phyloP scores from a whole-genome alignment of 2,113 vertebrate species.

The Deroptyus accipitrinus region DNA sequence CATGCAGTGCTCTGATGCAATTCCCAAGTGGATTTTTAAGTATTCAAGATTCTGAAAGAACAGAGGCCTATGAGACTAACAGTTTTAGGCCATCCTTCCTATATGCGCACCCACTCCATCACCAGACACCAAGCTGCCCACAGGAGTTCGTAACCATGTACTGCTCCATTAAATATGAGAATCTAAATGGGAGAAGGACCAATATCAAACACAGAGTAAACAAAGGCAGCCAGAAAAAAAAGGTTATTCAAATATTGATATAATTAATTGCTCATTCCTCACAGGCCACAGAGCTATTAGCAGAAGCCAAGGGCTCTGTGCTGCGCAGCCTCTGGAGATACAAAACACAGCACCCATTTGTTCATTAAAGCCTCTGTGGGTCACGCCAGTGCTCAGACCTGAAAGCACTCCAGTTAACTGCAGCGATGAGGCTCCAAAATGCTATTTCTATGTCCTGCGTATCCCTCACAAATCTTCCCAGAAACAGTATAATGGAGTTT shows the following conservation, averaged over 20 bases:
- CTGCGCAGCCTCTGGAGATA: accelerated
- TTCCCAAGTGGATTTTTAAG: background rate
- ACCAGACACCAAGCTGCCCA: accelerated
- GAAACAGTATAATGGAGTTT: background rate
- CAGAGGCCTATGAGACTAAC: background rate
- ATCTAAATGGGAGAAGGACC: background rate
- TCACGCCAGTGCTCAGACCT: background rate
- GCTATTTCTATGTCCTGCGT: background rate
- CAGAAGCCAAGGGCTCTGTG: background rate
- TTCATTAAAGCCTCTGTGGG: background rate
- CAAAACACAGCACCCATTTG: accelerated
- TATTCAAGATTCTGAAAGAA: background rate
- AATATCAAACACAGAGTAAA: background rate
- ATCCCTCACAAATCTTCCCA: background rate
- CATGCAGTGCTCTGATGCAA: accelerated
- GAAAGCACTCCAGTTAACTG: background rate
- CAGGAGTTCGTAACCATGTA: background rate
- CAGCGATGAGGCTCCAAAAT: background rate
- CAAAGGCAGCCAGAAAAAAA: background rate
- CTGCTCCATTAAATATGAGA: background rate
- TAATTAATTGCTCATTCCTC: background rate
- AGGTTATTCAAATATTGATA: background rate
- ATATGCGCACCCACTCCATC: background rate
- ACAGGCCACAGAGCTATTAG: background rate
- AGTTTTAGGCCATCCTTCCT: background rate